Conservation (phyloP, 2,888 invertebrate genomes). For the Gymnocheta viridis region DNA sequence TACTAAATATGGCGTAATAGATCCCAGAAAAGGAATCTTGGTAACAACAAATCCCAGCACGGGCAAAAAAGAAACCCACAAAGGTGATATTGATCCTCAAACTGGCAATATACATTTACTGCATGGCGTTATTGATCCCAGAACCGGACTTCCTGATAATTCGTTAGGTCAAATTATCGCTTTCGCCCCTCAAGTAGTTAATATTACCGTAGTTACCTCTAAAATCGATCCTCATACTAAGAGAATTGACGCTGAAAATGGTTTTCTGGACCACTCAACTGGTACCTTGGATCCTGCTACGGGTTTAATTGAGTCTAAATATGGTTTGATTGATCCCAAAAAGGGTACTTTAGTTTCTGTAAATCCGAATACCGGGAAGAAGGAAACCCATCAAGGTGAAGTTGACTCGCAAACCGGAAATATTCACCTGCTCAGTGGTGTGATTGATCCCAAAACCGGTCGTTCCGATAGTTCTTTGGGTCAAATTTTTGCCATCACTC, state of each 20-base stretch:
- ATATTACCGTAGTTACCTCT: slow-evolving; percentile 88
- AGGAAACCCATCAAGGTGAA: slow-evolving; percentile 85
- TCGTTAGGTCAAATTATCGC: slow-evolving; percentile 87
- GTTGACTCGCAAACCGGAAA: slow-evolving; percentile 87
- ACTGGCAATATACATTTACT: slow-evolving; percentile 87
- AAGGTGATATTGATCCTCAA: slow-evolving; percentile 85
- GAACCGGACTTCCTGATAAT: slow-evolving; percentile 86
- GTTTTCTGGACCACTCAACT: slow-evolving; percentile 85
- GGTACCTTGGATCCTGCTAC: slow-evolving; percentile 87
- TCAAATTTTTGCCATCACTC: slow-evolving; percentile 87
- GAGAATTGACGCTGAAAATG: slow-evolving; percentile 86
- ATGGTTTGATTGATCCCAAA: slow-evolving; percentile 87
- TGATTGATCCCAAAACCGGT: slow-evolving; percentile 86
- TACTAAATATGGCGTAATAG: slow-evolving; percentile 87
- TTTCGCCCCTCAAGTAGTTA: slow-evolving; percentile 87
- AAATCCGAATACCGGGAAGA: slow-evolving; percentile 85
- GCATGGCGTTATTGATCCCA: slow-evolving; percentile 86
- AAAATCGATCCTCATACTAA: slow-evolving; percentile 87
- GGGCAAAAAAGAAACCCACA: slow-evolving; percentile 85
- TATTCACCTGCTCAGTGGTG: slow-evolving; percentile 85
- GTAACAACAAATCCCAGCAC: slow-evolving; percentile 85
- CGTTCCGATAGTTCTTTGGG: slow-evolving; percentile 86
- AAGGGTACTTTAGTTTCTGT: slow-evolving; percentile 85
- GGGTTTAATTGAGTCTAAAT: slow-evolving; percentile 87
- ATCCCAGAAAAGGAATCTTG: slow-evolving; percentile 86